Evolutionary conservation across 2,888 invertebrate genomes (phyloP), one percentile per base, ranked within the genome.

Genomic region (Polietes domitor): DNA sequence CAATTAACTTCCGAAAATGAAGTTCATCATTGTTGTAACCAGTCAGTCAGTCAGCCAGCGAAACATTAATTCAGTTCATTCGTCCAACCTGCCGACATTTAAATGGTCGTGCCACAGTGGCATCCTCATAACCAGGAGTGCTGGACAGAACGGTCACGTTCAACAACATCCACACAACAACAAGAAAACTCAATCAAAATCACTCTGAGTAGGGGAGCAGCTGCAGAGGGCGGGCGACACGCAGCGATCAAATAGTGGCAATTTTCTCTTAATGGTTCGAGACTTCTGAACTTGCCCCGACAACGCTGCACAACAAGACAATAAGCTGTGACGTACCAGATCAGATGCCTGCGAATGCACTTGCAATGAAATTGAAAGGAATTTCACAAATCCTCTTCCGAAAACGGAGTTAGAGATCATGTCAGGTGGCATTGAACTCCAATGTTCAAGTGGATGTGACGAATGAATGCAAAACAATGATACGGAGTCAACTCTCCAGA

Each of bases 1-100:
- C 82, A 85, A 87, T 87, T 86, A 87, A 84, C 86, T 85, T 85
- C 82, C 85, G 85, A 86, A 87, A 65, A 82, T 32, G 55, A 72
- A 75, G 47, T 71, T 80, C 37, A 83, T 63, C 43, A 70, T 75
- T 71, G 10, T 28, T 24, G 43, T 68, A 75, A 72, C 21, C 55
- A 53, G 21, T 21, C 53, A 21, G 53, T 17, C 21, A 10, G 21
- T 58, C 58, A 7, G 26, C n/a, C n/a, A n/a, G n/a, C n/a, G n/a
- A n/a, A n/a, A n/a, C n/a, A n/a, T n/a, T n/a, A n/a, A n/a, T n/a
- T 12, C 58, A 1, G 53, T 58, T 15, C 24, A 12, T 58, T 19
- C 50, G 24, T 63, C 65, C 37, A 17, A 19, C 32, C 10, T 43
- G 68, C 68, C 58, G 65, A 7, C 21, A 63, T 50, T 65, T 78